Evolutionary conservation across 2,888 invertebrate genomes (phyloP).

Genomic region (Lasioglossum zephyrum): DNA sequence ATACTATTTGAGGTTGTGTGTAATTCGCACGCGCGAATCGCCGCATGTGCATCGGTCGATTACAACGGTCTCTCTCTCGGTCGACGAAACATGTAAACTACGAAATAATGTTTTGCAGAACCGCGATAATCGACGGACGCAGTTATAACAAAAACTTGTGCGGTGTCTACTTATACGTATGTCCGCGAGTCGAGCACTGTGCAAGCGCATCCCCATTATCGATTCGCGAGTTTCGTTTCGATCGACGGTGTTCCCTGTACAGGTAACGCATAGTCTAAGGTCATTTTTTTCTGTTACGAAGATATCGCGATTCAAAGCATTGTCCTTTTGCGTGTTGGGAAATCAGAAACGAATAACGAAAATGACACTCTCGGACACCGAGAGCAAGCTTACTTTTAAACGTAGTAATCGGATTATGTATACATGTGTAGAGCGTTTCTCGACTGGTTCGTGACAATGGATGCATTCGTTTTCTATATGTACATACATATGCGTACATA

Average conservation of each 20-base stretch:
- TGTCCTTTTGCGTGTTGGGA: constrained; percentile 65
- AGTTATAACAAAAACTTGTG: constrained; percentile 53
- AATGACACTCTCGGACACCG: neutral
- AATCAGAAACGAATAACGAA: neutral
- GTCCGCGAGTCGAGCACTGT: constrained; percentile 15
- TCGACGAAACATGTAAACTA: constrained; percentile 27
- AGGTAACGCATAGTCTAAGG: constrained; percentile 55
- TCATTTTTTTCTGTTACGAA: constrained; percentile 63
- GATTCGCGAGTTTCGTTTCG: constrained; percentile 7
- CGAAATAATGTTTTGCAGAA: constrained; percentile 30
- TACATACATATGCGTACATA: neutral
- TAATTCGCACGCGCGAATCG: constrained; percentile 8
- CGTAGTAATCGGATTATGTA: neutral
- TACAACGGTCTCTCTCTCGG: constrained; percentile 41
- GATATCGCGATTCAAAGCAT: constrained; percentile 78
- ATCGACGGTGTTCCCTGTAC: constrained; percentile 44
- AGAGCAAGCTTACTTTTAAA: neutral
- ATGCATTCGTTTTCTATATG: neutral
- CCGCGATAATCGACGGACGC: constrained; percentile 51
- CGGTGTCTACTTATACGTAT: neutral
- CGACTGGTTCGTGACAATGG: neutral
- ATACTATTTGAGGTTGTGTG: neutral
- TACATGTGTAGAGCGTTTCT: neutral
- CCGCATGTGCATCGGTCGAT: constrained; percentile 52
- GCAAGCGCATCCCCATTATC: neutral